These are phyloP conservation scores for Orthosia incerta DNA, from an alignment of 2,888 invertebrate species.

Conservation along the genomic window DNA sequence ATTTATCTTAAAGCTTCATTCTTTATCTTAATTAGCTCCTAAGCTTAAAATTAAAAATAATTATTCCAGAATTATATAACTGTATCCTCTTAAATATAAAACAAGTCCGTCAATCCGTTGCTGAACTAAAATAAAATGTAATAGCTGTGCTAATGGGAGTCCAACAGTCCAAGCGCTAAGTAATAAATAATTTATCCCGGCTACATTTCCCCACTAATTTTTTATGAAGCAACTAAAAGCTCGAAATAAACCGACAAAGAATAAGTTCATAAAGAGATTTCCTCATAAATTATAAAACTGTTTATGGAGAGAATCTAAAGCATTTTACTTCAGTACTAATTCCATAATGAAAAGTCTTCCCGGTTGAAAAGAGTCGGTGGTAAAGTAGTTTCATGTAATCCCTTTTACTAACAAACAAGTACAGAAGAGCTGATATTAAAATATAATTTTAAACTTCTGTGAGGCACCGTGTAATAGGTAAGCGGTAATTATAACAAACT, in stretches of 20 bases:
- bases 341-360: constrained; percentile 34
- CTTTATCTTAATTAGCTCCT: not conserved
- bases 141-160: constrained; percentile 78
- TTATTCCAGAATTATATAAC: constrained; percentile 3
- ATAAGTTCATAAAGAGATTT: constrained; percentile 56
- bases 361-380: constrained; percentile 5
- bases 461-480: constrained; percentile 41
- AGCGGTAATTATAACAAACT: constrained; percentile 61
- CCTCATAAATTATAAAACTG: constrained; percentile 52
- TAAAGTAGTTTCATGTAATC: constrained; percentile 47
- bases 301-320: constrained; percentile 39
- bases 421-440: constrained; percentile 39
- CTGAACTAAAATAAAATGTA: constrained; percentile 74
- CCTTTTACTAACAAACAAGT: constrained; percentile 27
- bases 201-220: constrained; percentile 74
- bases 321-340: constrained; percentile 48
- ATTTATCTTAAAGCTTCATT: not conserved
- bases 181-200: constrained; percentile 79
- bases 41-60: not conserved
- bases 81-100: constrained; percentile 44
- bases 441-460: constrained; percentile 43
- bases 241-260: constrained; percentile 61
- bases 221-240: constrained; percentile 78
- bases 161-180: constrained; percentile 74
- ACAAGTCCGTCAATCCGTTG: constrained; percentile 55